Percentiles rank a stretch among this genome's conserved stretches.
These are phyloP conservation scores for Tetrapedia diversipes DNA, from an alignment of 2,888 invertebrate genomes.

Conservation along the genomic window DNA sequence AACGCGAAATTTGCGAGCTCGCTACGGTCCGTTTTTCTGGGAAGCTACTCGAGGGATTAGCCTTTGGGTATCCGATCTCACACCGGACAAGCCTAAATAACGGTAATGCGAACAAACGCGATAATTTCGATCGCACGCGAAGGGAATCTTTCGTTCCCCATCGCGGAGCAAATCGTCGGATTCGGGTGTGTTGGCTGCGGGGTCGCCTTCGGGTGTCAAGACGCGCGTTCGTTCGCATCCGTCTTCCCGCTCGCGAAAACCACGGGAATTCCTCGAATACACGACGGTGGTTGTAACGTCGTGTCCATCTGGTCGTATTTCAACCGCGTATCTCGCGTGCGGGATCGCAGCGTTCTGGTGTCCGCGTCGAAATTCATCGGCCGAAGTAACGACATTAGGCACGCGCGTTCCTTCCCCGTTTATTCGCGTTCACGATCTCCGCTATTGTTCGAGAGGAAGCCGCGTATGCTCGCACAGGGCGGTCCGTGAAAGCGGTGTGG, in stretches of 20 bases:
- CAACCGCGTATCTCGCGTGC: slow-evolving; percentile 29
- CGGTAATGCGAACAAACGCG: neutral
- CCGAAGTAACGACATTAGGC: slow-evolving; percentile 53
- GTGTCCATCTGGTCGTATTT: slow-evolving; percentile 36
- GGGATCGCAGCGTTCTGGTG: slow-evolving; percentile 19
- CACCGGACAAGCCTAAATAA: neutral
- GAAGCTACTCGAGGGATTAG: no score
- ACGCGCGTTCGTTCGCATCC: no score
- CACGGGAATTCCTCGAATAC: slow-evolving; percentile 35
- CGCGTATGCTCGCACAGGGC: neutral
- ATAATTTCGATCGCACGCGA: slow-evolving; percentile 1
- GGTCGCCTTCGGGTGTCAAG: neutral
- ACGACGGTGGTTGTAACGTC: neutral
- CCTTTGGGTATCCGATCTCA: no score
- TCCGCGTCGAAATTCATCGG: slow-evolving; percentile 46
- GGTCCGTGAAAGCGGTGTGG: slow-evolving; percentile 1
- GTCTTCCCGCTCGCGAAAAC: no score
- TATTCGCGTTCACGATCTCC: slow-evolving; percentile 7
- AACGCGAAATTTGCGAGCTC: neutral
- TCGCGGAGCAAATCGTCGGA: neutral
- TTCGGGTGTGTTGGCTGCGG: slow-evolving; percentile 1
- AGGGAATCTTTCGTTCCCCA: neutral
- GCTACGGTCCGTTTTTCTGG: neutral
- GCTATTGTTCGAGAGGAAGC: slow-evolving; percentile 19
- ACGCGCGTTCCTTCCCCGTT: slow-evolving; percentile 48